Base-by-base conservation (phyloP, 2,888 invertebrate species). In the Entomobrya proxima region DNA sequence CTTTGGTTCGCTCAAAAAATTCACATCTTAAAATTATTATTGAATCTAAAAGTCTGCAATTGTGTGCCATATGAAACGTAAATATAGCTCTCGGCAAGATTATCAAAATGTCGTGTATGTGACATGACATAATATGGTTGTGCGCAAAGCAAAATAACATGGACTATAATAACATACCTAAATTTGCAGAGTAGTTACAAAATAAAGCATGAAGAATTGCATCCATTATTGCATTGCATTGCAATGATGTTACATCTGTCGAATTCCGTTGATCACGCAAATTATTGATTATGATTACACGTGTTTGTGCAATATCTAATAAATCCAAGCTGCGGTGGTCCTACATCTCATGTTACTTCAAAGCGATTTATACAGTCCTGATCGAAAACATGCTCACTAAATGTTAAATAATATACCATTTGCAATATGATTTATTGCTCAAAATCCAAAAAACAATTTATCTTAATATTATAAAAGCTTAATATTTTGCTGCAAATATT, bases 211-310 rank as follows among this genome's bases (percentile, higher is more conserved):
- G 58, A 35, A 81, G 61, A 81, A 81, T 74, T 81, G 58, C 74
- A 58, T 32, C 74, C 50, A 61, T 44, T 44, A 58, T 21, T n/a
- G 44, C 69, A 81, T 81, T 81, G 58, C 72, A 75, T 75, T 27
- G 61, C 40, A 61, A 37, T 81, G 61, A 75, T 81, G 72, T 80
- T 74, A 74, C 75, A 67, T 83, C 67, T 76, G 67, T 83, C 76
- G 47, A 83, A 83, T 83, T 83, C 83, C 76, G 75, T 83, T 83
- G 83, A 83, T 83, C 83, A 83, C 76, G 76, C 76, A 61, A 76
- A 76, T 83, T 83, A 76, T 83, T 83, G 83, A 83, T 83, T 83
- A 67, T 83, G 83, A 83, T 83, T 83, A 67, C 67, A 69, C 44
- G 40, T 67, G 37, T 83, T 83, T 83, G 52, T 76, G 83, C 83